phyloP scores from a whole-genome alignment of 2,797 vertebrate genomes.

The Hylomyscus alleni region DNA sequence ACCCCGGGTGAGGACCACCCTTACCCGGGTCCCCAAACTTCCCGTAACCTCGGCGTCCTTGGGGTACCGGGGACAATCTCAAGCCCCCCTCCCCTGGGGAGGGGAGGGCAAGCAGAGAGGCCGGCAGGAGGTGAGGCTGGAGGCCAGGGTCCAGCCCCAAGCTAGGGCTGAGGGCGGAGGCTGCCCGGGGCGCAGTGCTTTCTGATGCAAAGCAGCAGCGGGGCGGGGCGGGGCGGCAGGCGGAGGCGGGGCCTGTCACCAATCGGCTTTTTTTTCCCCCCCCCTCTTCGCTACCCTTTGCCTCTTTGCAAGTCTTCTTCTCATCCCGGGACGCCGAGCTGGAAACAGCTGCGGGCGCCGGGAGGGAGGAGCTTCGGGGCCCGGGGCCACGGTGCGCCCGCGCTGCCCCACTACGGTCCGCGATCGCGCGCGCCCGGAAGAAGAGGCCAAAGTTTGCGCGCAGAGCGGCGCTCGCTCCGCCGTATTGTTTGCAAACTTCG shows the following conservation, averaged over 20 bases:
- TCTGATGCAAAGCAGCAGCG: slow-evolving; percentile 97
- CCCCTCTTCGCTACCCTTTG: background rate
- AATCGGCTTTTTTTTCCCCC: slow-evolving; percentile 83
- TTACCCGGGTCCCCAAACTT: slow-evolving; percentile 15
- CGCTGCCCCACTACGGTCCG: slow-evolving; percentile 43
- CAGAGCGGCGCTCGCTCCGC: slow-evolving; percentile 17
- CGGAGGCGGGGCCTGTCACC: slow-evolving; percentile 79
- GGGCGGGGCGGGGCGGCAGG: slow-evolving; percentile 93
- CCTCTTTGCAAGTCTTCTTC: slow-evolving; percentile 87
- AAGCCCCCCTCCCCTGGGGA: background rate
- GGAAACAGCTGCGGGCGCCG: slow-evolving; percentile 82
- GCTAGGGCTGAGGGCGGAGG: background rate
- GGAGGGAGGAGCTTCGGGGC: slow-evolving; percentile 47
- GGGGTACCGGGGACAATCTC: background rate
- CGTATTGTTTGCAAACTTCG: slow-evolving; percentile 76
- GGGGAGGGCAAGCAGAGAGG: slow-evolving; percentile 18
- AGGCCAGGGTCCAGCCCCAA: background rate
- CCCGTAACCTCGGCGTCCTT: slow-evolving; percentile 31
- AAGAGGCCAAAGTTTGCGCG: slow-evolving; percentile 81
- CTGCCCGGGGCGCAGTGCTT: slow-evolving; percentile 87
- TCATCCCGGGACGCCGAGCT: slow-evolving; percentile 78
- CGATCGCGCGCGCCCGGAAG: slow-evolving; percentile 36
- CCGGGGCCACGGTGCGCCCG: slow-evolving; percentile 32
- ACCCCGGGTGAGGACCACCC: background rate
- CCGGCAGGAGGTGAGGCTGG: slow-evolving; percentile 21